Percentiles rank a stretch among this genome's conserved stretches.
Evolutionary conservation across 1,140 invertebrate species (phyloP).

Genomic region (Aphelinus atriplicis): DNA sequence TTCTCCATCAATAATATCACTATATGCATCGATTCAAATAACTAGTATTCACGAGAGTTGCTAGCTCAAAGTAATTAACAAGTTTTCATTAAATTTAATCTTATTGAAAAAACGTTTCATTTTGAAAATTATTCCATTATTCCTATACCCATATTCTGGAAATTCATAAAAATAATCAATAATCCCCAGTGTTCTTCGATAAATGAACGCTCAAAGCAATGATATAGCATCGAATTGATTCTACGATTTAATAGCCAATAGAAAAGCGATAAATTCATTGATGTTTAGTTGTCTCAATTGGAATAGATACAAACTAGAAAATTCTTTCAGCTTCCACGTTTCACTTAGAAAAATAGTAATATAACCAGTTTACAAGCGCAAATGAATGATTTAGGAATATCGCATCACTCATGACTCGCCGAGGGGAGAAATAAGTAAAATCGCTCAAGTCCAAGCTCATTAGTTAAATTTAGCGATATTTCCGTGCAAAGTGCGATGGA

Average conservation of each 20-base stretch:
- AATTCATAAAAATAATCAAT: no score
- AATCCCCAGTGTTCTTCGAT: no score
- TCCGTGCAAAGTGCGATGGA: conserved; percentile 32
- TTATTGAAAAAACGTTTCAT: conserved; percentile 15
- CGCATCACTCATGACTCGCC: background rate
- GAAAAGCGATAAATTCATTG: no score
- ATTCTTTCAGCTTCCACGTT: background rate
- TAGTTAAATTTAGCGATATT: conserved; percentile 26
- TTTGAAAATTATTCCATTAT: background rate
- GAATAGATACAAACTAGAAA: background rate
- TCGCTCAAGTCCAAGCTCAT: conserved; percentile 3
- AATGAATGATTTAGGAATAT: background rate
- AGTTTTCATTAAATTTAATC: background rate
- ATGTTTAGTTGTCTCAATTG: background rate
- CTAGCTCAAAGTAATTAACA: conserved; percentile 30
- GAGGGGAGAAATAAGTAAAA: background rate
- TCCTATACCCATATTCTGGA: no score
- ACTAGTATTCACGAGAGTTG: conserved; percentile 4
- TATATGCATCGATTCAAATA: conserved; percentile 31
- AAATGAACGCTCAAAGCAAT: no score
- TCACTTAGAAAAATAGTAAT: conserved; percentile 20
- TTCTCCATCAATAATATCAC: conserved; percentile 24
- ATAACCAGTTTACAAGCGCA: conserved; percentile 3
- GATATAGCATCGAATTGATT: no score
- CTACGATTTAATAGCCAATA: no score